Evolutionary conservation across 30 jellyfish, hydroid and myxozoan genomes (phyloP).

Genomic region (Hydractinia symbiolongicarpus): DNA sequence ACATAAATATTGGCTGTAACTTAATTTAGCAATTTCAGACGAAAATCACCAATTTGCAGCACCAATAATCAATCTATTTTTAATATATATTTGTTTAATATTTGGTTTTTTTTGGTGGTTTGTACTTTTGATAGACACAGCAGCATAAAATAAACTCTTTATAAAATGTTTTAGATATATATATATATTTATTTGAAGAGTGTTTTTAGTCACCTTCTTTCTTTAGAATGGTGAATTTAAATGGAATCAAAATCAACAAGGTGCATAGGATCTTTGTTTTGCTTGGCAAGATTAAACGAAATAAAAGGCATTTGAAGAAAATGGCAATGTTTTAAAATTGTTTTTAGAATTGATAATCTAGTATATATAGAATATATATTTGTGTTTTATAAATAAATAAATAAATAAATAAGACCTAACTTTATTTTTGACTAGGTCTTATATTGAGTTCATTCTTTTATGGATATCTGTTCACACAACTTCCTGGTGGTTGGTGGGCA

Average conservation of each 20-base stretch:
- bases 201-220: neutral
- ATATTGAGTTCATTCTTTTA: slow-evolving; percentile 79
- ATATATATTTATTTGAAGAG: no score
- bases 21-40: no score
- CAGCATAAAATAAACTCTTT: no score
- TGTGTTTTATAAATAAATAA: neutral
- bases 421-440: slow-evolving; percentile 45
- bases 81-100: no score
- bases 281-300: neutral
- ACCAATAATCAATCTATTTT: no score
- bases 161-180: neutral
- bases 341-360: neutral
- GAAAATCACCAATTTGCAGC: no score
- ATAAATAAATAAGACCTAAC: neutral
- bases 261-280: slow-evolving; percentile 4
- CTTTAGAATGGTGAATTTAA: slow-evolving; percentile 54
- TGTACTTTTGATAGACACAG: no score
- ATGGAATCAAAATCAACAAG: slow-evolving; percentile 74
- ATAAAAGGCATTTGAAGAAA: neutral
- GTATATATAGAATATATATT: neutral
- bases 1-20: no score
- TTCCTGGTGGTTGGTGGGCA: slow-evolving; percentile 76
- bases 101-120: no score
- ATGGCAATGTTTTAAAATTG: neutral
- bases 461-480: slow-evolving; percentile 71